Percentiles rank a stretch among this genome's conserved stretches.
Evolutionary conservation across 2,113 vertebrate species (phyloP).

Genomic region (Galeopterus variegatus): DNA sequence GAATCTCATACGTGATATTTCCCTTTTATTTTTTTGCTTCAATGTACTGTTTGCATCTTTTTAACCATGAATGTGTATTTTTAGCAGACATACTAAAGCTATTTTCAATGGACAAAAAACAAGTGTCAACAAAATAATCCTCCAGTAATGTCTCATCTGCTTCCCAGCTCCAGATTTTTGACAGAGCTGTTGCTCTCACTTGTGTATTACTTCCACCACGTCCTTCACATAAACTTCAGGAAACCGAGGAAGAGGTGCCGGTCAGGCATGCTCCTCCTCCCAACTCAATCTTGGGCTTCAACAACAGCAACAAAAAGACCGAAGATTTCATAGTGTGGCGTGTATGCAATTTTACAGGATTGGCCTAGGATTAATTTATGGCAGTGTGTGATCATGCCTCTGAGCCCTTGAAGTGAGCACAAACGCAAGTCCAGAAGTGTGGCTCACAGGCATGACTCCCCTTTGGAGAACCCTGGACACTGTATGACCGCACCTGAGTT

Average conservation of each 20-base stretch:
- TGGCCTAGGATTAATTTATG: background rate
- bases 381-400: background rate
- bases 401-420: background rate
- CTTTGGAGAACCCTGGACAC: no score
- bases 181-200: no score
- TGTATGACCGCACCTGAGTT: fast-evolving
- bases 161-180: no score
- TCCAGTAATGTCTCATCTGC: fast-evolving
- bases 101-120: background rate
- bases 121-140: background rate
- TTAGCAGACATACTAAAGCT: background rate
- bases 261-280: background rate
- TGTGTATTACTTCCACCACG: fast-evolving
- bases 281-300: background rate
- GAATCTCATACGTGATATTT: background rate
- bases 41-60: background rate
- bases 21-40: background rate
- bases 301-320: no score
- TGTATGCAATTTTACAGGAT: background rate
- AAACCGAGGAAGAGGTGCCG: no score
- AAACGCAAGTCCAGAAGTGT: background rate
- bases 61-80: background rate
- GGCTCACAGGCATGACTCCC: background rate
- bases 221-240: background rate
- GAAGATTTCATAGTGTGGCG: background rate